Evolutionary conservation across 2,113 vertebrate genomes (phyloP).

Genomic region (human): DNA sequence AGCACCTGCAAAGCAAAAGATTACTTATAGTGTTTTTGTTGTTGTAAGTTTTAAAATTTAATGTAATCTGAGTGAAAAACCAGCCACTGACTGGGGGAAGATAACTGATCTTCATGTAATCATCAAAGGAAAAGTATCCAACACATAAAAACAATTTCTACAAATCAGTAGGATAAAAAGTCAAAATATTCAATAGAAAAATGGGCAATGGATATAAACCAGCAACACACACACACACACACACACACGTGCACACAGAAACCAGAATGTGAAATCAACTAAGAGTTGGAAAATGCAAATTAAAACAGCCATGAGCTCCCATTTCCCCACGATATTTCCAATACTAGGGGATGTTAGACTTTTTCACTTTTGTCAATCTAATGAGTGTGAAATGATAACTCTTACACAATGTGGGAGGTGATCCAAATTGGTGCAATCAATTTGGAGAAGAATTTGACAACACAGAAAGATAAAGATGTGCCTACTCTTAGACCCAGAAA

Average conservation of each 20-base stretch:
- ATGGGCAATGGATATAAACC: neutral
- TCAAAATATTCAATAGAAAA: neutral
- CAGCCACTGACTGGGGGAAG: neutral
- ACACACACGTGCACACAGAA: neutral
- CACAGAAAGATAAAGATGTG: neutral
- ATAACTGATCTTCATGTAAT: neutral
- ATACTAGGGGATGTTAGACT: neutral
- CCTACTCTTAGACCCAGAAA: neutral
- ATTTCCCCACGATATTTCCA: neutral
- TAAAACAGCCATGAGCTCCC: neutral
- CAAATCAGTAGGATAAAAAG: neutral
- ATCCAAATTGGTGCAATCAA: neutral
- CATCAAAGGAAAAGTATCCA: neutral
- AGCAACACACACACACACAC: neutral
- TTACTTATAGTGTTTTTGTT: neutral
- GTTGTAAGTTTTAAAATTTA: neutral
- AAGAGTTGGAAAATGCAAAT: neutral
- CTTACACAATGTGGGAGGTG: neutral
- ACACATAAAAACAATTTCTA: neutral
- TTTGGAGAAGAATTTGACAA: neutral
- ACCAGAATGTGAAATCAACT: neutral
- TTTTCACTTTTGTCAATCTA: neutral
- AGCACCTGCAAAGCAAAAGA: neutral
- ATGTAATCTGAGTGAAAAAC: neutral
- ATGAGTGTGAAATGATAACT: neutral